phyloP scores from a whole-genome alignment of 2,888 invertebrate genomes.

The Megaustenia siamemsis region DNA sequence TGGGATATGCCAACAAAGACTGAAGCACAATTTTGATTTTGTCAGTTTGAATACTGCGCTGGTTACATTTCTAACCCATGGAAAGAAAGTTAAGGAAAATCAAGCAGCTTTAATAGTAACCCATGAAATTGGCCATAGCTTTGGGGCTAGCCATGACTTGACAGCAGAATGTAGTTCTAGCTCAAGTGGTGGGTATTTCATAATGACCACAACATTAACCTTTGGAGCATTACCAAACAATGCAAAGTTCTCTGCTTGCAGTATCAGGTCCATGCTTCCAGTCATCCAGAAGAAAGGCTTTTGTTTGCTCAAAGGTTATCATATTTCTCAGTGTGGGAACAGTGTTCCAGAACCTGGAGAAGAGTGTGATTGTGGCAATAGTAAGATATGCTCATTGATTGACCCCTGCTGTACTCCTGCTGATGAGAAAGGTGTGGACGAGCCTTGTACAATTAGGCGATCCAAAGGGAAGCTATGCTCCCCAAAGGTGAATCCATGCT shows the following conservation, averaged over 20 bases:
- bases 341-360: constrained; percentile 67
- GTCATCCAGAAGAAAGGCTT: constrained; percentile 68
- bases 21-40: constrained; percentile 22
- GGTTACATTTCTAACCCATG: constrained; percentile 63
- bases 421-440: constrained; percentile 56
- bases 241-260: constrained; percentile 71
- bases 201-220: constrained; percentile 22
- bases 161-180: constrained; percentile 19
- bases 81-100: constrained; percentile 54
- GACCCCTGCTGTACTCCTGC: constrained; percentile 69
- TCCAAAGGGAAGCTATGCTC: constrained; percentile 66
- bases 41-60: constrained; percentile 70
- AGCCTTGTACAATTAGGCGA: constrained; percentile 64
- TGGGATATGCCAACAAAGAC: constrained; percentile 70
- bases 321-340: constrained; percentile 67
- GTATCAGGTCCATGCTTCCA: constrained; percentile 67
- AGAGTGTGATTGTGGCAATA: constrained; percentile 72
- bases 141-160: constrained; percentile 73
- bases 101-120: constrained; percentile 63
- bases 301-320: constrained; percentile 60
- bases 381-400: constrained; percentile 57
- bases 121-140: constrained; percentile 76
- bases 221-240: constrained; percentile 67
- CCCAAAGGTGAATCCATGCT: constrained; percentile 62
- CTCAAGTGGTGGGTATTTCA: not conserved